Percentiles rank a stretch among this genome's conserved stretches.
Conservation (phyloP, 2,888 invertebrate genomes). For the Nymphalis c-album region DNA sequence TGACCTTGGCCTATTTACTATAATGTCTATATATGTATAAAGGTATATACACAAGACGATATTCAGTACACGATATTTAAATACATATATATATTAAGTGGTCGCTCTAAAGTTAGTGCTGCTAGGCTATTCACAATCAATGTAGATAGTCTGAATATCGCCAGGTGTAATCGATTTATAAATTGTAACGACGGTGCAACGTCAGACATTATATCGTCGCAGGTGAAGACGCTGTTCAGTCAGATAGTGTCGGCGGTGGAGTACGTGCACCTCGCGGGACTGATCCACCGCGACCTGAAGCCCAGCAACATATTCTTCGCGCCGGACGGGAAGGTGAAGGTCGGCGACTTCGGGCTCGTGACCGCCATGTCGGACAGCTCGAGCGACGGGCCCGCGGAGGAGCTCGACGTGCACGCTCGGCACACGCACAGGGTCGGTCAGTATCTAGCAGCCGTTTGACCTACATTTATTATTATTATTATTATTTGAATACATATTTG, state of each 20-base stretch:
- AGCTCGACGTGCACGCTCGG: slow-evolving; percentile 57
- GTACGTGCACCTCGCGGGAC: slow-evolving; percentile 94
- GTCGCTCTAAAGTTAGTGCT: no score
- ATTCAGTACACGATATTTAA: no score
- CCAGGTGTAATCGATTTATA: no score
- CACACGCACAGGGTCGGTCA: slow-evolving; percentile 85
- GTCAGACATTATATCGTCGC: slow-evolving; percentile 28
- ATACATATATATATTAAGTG: no score
- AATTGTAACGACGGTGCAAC: not conserved
- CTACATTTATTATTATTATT: no score
- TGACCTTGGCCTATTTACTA: no score
- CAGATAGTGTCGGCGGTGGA: slow-evolving; percentile 97
- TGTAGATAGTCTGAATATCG: no score
- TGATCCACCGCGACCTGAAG: slow-evolving; percentile 98
- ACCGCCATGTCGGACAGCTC: slow-evolving; percentile 85
- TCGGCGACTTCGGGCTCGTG: slow-evolving; percentile 99
- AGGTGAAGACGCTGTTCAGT: slow-evolving; percentile 87
- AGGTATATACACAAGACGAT: no score
- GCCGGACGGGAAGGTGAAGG: slow-evolving; percentile 92
- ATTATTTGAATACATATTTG: no score
- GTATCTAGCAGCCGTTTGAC: slow-evolving; percentile 38
- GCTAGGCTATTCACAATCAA: no score
- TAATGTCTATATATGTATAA: no score
- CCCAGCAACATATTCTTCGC: slow-evolving; percentile 91
- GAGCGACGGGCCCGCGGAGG: slow-evolving; percentile 50